A percentile compares a stretch with the other conserved stretches of the same genome.
phyloP scores from a whole-genome alignment of 1,140 invertebrate species.

The Heliothis subflexa region DNA sequence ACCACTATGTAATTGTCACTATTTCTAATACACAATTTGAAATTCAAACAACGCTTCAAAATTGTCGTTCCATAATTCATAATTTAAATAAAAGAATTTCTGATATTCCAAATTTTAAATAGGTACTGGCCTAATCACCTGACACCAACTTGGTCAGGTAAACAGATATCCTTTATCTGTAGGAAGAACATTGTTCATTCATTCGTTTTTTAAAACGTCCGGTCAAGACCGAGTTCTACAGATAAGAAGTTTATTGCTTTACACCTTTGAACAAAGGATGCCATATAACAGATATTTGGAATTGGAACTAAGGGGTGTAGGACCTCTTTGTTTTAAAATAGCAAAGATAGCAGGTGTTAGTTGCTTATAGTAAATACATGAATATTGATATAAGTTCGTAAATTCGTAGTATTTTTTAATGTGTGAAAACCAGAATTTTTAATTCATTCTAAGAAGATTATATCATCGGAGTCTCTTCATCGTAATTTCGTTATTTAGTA shows the following conservation, averaged over 20 bases:
- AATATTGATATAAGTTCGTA: no score
- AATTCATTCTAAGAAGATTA: no score
- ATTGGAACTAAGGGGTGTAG: neutral
- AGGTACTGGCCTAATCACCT: constrained; percentile 7
- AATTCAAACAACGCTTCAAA: neutral
- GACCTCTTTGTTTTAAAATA: constrained; percentile 1
- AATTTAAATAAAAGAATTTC: no score
- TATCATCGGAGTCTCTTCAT: no score
- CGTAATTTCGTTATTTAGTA: no score
- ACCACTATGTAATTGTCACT: no score
- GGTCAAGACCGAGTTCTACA: constrained; percentile 26
- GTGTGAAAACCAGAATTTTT: no score
- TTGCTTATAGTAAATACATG: neutral
- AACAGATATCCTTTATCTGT: constrained; percentile 24
- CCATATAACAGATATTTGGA: constrained; percentile 1
- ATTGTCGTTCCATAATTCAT: neutral
- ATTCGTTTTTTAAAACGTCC: constrained; percentile 51
- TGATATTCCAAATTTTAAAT: neutral
- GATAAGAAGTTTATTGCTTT: constrained; percentile 56
- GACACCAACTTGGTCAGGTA: neutral
- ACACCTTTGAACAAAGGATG: constrained; percentile 54
- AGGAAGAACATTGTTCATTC: constrained; percentile 26
- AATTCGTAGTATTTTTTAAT: no score
- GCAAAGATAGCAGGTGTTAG: neutral
- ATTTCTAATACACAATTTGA: neutral